phyloP scores from a whole-genome alignment of 2,888 invertebrate species.

The Strigamia transsilvanica region DNA sequence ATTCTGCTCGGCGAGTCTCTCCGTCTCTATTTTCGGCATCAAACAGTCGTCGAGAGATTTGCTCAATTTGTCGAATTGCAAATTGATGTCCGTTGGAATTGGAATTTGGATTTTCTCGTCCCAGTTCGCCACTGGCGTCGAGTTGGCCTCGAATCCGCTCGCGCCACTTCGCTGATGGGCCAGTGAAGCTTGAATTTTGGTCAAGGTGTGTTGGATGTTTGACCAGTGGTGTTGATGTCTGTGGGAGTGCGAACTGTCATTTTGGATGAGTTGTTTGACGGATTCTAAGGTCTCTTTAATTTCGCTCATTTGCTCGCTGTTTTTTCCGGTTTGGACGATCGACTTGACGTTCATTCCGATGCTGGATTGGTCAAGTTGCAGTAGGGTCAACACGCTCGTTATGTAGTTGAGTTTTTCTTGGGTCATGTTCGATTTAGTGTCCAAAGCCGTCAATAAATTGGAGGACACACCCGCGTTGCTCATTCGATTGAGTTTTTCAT shows the following conservation, averaged over 20 bases:
- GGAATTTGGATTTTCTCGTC: background rate
- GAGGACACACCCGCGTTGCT: background rate
- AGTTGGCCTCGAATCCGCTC: background rate
- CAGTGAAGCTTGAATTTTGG: background rate
- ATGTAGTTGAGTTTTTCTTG: constrained; percentile 9
- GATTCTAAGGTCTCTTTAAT: background rate
- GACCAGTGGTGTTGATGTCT: constrained; percentile 18
- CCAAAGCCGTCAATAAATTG: background rate
- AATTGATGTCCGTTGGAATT: background rate
- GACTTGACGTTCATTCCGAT: background rate
- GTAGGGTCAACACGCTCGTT: background rate
- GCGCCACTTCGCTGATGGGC: background rate
- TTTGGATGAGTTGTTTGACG: background rate
- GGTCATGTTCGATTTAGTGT: constrained; percentile 1
- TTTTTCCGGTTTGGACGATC: background rate
- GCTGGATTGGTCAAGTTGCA: constrained; percentile 15
- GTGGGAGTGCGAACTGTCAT: background rate
- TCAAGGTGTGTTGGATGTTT: constrained; percentile 3
- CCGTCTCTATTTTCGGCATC: background rate
- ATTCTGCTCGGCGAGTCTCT: background rate
- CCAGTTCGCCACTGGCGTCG: background rate
- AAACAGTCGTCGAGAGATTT: background rate
- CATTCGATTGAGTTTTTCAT: background rate
- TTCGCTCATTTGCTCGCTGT: background rate
- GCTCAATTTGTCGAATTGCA: background rate